Evolutionary conservation across 2,797 vertebrate species (phyloP).

Genomic region (Pipistrellus pygmaeus): DNA sequence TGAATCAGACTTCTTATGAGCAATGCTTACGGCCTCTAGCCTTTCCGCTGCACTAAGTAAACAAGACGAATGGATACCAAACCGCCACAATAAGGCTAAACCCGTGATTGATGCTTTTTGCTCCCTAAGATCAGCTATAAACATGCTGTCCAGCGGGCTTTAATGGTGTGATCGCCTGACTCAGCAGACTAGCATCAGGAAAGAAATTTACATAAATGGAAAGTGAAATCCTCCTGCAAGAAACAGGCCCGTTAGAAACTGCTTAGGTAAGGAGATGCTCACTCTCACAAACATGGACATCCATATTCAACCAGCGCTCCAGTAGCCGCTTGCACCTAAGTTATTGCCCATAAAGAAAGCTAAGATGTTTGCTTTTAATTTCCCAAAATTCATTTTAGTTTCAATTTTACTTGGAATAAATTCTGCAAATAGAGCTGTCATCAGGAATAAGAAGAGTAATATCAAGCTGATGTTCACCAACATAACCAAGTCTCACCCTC

Average conservation of each 20-base stretch:
- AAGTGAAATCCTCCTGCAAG: conserved; percentile 83
- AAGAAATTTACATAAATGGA: conserved; percentile 83
- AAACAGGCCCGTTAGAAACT: conserved; percentile 76
- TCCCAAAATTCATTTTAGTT: conserved; percentile 75
- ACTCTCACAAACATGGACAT: conserved; percentile 64
- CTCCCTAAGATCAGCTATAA: conserved; percentile 80
- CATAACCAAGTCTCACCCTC: neutral
- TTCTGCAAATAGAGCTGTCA: conserved; percentile 66
- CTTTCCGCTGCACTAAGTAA: conserved; percentile 67
- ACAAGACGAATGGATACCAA: conserved; percentile 75
- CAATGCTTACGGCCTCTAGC: neutral
- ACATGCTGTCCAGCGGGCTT: conserved; percentile 78
- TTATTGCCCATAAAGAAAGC: conserved; percentile 74
- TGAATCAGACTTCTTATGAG: conserved; percentile 53
- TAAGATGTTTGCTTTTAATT: conserved; percentile 77
- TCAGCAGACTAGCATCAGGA: conserved; percentile 83
- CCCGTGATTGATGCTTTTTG: conserved; percentile 78
- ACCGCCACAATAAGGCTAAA: conserved; percentile 74
- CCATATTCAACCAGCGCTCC: conserved; percentile 58
- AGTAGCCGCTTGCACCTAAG: conserved; percentile 63
- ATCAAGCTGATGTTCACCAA: neutral
- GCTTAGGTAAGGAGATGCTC: conserved; percentile 77
- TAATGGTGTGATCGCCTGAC: conserved; percentile 85
- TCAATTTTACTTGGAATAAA: conserved; percentile 70
- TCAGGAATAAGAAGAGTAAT: conserved; percentile 53